phyloP scores from a whole-genome alignment of 2,888 invertebrate genomes.

The Rhagium mordax region DNA sequence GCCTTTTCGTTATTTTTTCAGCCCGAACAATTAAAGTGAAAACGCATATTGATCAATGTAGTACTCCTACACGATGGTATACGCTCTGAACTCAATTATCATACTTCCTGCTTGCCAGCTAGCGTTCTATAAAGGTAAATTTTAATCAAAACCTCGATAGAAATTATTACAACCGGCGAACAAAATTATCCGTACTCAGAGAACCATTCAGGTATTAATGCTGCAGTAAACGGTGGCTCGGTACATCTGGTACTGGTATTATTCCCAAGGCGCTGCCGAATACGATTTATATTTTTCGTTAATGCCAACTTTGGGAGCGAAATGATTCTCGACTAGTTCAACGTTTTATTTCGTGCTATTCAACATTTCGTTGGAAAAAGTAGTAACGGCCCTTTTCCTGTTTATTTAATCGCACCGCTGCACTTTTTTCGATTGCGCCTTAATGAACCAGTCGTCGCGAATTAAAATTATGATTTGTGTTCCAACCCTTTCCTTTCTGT shows the following conservation, averaged over 20 bases:
- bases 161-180: constrained; percentile 36
- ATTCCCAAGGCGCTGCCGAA: background rate
- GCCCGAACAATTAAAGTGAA: constrained; percentile 59
- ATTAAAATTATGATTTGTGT: constrained; percentile 58
- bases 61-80: constrained; percentile 49
- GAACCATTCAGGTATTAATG: background rate
- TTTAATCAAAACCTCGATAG: constrained; percentile 50
- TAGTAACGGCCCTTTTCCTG: constrained; percentile 31
- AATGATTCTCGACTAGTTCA: too few species aligned
- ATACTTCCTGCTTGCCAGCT: constrained; percentile 52
- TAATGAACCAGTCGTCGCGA: constrained; percentile 55
- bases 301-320: too few species aligned
- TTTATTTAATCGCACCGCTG: constrained; percentile 36
- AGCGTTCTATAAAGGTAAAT: constrained; percentile 48
- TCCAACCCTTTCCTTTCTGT: constrained; percentile 57
- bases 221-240: background rate
- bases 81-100: constrained; percentile 56
- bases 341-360: too few species aligned
- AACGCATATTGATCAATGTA: constrained; percentile 55
- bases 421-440: constrained; percentile 48
- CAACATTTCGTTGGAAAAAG: too few species aligned
- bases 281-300: background rate
- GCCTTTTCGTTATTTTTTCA: constrained; percentile 48
- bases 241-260: background rate
- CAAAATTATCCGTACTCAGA: constrained; percentile 11